Evolutionary conservation across 1,140 invertebrate species (phyloP).

Genomic region (Asobara japonica): DNA sequence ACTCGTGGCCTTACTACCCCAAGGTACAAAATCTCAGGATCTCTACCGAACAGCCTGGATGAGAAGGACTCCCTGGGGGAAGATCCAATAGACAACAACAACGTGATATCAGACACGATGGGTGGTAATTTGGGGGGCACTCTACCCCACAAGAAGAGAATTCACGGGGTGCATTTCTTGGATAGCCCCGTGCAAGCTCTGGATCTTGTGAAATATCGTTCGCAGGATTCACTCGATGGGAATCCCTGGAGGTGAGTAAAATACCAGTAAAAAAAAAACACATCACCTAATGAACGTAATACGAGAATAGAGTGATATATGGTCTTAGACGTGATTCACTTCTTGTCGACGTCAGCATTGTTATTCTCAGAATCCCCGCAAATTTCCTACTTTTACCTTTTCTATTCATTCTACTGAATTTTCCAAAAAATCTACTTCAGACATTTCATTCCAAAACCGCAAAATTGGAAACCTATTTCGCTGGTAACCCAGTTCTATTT

Average conservation of each 20-base stretch:
- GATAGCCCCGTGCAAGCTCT: slow-evolving; percentile 59
- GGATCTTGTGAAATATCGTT: slow-evolving; percentile 58
- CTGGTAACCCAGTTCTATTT: no score
- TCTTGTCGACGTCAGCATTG: no score
- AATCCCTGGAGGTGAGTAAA: slow-evolving; percentile 60
- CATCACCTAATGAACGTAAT: no score
- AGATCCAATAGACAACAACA: slow-evolving; percentile 69
- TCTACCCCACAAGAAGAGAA: slow-evolving; percentile 69
- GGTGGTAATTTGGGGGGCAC: slow-evolving; percentile 70
- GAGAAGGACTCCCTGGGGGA: slow-evolving; percentile 66
- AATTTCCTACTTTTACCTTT: no score
- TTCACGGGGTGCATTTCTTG: slow-evolving; percentile 62
- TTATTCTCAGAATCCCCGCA: no score
- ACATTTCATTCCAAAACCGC: no score
- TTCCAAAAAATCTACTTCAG: no score
- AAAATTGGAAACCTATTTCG: no score
- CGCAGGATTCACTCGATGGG: slow-evolving; percentile 61
- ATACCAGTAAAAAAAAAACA: neutral
- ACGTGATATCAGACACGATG: slow-evolving; percentile 70
- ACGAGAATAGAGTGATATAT: no score
- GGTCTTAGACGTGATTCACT: no score
- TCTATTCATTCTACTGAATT: no score
- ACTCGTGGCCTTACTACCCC: slow-evolving; percentile 34
- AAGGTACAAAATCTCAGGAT: slow-evolving; percentile 71
- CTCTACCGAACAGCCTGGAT: slow-evolving; percentile 78